Evolutionary conservation across 92 coral and sea anemone genomes (phyloP).

Genomic region (Bergia puertoricense): DNA sequence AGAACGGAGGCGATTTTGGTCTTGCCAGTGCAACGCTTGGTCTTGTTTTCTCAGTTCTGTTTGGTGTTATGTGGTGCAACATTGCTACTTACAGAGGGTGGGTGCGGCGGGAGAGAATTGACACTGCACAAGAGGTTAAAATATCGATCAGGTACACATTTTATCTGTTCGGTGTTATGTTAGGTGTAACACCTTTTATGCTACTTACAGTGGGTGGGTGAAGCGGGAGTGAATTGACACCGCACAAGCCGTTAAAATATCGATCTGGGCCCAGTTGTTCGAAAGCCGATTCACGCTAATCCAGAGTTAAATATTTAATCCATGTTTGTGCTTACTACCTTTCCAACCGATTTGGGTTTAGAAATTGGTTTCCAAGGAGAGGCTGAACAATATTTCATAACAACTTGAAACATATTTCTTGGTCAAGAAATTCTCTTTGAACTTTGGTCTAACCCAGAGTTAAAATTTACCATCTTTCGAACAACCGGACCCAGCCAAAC

Average conservation of each 20-base stretch:
- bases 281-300: too few species aligned
- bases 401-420: too few species aligned
- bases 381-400: too few species aligned
- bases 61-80: constrained; percentile 83
- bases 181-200: constrained; percentile 60
- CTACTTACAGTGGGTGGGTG: constrained; percentile 85
- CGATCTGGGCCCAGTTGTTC: constrained; percentile 51
- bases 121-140: constrained; percentile 74
- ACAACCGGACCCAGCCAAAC: too few species aligned
- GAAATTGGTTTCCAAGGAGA: too few species aligned
- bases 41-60: constrained; percentile 68
- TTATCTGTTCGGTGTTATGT: constrained; percentile 71
- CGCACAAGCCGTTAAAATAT: constrained; percentile 73
- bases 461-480: too few species aligned
- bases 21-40: constrained; percentile 83
- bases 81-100: constrained; percentile 84
- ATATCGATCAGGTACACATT: constrained; percentile 70
- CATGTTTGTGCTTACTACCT: too few species aligned
- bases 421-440: too few species aligned
- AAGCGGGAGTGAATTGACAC: constrained; percentile 78
- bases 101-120: constrained; percentile 81
- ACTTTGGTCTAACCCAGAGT: too few species aligned
- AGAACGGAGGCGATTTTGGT: constrained; percentile 80
- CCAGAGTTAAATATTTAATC: too few species aligned
- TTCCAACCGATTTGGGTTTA: too few species aligned